phyloP scores from a whole-genome alignment of 2,888 invertebrate genomes.

The Ischnus inquisitorius region DNA sequence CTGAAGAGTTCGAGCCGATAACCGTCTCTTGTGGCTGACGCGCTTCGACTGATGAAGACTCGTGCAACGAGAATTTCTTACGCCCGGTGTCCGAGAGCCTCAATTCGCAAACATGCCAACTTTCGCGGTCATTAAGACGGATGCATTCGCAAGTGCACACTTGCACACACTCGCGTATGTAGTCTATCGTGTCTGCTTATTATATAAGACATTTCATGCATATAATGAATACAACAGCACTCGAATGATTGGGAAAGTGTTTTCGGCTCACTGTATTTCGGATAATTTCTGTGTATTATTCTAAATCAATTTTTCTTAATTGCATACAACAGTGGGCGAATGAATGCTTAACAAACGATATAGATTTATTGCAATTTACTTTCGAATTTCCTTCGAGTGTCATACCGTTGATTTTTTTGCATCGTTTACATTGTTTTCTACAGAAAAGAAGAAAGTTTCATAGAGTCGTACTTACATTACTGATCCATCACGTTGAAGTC shows the following conservation, averaged over 20 bases:
- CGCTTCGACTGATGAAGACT: constrained; percentile 14
- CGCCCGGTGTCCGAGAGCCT: background rate
- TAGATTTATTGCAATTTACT: background rate
- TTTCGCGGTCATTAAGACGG: background rate
- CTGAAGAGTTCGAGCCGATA: background rate
- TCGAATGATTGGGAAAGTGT: background rate
- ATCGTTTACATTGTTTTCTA: too few relatives aligned
- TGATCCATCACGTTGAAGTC: too few relatives aligned
- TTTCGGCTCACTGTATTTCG: background rate
- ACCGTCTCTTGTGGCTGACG: background rate
- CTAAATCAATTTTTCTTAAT: background rate
- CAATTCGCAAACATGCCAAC: background rate
- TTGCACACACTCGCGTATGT: too few relatives aligned
- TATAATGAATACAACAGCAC: background rate
- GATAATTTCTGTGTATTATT: background rate
- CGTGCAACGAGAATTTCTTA: background rate
- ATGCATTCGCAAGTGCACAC: too few relatives aligned
- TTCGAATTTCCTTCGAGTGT: background rate
- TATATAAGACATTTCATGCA: background rate
- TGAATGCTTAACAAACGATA: background rate
- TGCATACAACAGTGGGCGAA: background rate
- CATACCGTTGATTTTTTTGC: too few relatives aligned
- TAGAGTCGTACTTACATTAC: too few relatives aligned
- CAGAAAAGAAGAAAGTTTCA: too few relatives aligned
- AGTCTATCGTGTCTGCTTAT: background rate